A percentile compares a stretch with the other conserved stretches of the same genome.
Evolutionary conservation across 1,140 invertebrate genomes (phyloP).

Genomic region (Drosophila ercepeae): DNA sequence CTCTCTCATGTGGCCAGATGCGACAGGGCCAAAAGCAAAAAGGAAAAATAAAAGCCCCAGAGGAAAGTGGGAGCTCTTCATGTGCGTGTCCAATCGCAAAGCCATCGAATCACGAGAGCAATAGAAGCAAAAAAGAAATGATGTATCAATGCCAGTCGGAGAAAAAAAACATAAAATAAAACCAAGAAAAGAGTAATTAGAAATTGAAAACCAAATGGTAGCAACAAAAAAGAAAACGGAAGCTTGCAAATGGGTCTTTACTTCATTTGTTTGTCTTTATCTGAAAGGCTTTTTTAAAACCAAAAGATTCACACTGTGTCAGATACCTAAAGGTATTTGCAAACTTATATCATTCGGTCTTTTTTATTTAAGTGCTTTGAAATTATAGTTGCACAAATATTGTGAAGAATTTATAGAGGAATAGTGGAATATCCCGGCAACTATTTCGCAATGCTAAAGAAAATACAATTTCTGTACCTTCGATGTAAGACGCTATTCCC

Average conservation of each 20-base stretch:
- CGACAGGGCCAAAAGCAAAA: conserved; percentile 16
- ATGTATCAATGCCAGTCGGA: conserved; percentile 2
- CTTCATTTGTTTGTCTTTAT: neutral
- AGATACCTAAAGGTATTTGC: too few species aligned
- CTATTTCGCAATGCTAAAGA: conserved; percentile 1
- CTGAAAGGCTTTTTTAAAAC: neutral
- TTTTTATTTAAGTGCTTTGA: neutral
- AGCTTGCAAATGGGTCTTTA: neutral
- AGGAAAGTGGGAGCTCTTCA: conserved; percentile 18
- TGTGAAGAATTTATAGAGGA: too few species aligned
- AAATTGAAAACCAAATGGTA: conserved; percentile 21
- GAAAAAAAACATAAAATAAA: conserved; percentile 17
- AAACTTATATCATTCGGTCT: neutral
- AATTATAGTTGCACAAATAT: neutral
- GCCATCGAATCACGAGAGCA: conserved; percentile 41
- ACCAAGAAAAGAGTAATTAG: conserved; percentile 25
- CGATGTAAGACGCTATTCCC: neutral
- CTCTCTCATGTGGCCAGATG: conserved; percentile 48
- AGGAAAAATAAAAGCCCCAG: conserved; percentile 22
- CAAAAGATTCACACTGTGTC: neutral
- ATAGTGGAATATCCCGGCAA: conserved; percentile 22
- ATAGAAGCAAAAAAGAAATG: conserved; percentile 9
- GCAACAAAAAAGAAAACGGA: neutral
- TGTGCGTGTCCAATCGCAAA: conserved; percentile 58
- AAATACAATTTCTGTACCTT: conserved; percentile 17